Evolutionary conservation across 2,888 invertebrate genomes (phyloP).

Genomic region (Drosophila meridionalis): DNA sequence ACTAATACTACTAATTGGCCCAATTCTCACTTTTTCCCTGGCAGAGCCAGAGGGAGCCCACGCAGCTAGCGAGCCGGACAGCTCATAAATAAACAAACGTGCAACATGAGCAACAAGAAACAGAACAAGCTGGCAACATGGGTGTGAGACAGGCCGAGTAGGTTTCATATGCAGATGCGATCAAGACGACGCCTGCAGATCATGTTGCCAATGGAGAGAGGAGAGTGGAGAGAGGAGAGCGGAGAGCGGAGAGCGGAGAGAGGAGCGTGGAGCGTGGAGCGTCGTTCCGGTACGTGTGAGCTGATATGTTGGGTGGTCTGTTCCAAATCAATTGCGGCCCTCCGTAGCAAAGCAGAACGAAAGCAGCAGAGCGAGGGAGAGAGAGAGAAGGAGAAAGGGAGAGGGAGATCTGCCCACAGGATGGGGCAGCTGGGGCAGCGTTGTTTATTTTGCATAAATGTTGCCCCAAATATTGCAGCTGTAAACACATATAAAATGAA

Average conservation of each 20-base stretch:
- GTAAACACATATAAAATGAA: constrained; percentile 75
- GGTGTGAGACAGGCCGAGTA: constrained; percentile 62
- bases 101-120: constrained; percentile 67
- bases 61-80: constrained; percentile 55
- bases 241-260: constrained; percentile 1
- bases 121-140: constrained; percentile 74
- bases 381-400: background rate
- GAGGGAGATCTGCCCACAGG: constrained; percentile 1
- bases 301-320: constrained; percentile 81
- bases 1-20: constrained; percentile 74
- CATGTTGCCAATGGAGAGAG: constrained; percentile 41
- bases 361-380: constrained; percentile 7
- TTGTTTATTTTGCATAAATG: constrained; percentile 82
- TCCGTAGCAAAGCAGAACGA: constrained; percentile 54
- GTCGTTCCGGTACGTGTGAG: constrained; percentile 78
- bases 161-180: constrained; percentile 56
- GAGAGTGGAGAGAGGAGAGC: background rate
- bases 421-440: constrained; percentile 13
- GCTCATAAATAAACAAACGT: constrained; percentile 73
- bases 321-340: constrained; percentile 79
- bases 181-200: constrained; percentile 42
- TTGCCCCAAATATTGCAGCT: constrained; percentile 82
- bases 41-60: constrained; percentile 39
- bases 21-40: constrained; percentile 69
- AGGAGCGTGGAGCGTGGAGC: background rate